Evolutionary conservation across 1,140 invertebrate species (phyloP).

Genomic region (Ceratoteleas bidentatus): DNA sequence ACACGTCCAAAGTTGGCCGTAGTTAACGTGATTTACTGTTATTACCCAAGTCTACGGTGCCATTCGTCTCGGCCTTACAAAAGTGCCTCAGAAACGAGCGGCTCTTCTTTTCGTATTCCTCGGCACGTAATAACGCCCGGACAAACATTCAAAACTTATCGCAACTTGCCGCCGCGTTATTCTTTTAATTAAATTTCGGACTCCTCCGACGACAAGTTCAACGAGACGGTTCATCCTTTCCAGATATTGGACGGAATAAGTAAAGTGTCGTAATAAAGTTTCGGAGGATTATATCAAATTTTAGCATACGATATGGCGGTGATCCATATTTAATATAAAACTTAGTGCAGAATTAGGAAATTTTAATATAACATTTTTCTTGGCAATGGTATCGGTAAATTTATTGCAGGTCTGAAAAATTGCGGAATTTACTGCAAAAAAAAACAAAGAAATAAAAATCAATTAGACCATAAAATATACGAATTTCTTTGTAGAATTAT

Average conservation of each 20-base stretch:
- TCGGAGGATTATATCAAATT: not conserved
- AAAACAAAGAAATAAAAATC: too few relatives aligned
- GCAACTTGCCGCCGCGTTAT: not conserved
- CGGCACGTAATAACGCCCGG: slow-evolving; percentile 50
- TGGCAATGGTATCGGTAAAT: too few relatives aligned
- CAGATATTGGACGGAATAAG: not conserved
- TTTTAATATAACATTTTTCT: too few relatives aligned
- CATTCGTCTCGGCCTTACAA: slow-evolving; percentile 53
- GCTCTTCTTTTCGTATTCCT: slow-evolving; percentile 44
- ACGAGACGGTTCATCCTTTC: not conserved
- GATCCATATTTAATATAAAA: too few relatives aligned
- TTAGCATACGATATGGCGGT: too few relatives aligned
- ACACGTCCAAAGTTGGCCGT: slow-evolving; percentile 57
- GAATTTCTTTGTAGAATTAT: too few relatives aligned
- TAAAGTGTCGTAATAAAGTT: not conserved
- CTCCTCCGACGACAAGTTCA: not conserved
- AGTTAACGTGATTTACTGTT: slow-evolving; percentile 66
- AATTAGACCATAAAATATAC: too few relatives aligned
- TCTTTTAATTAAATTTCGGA: slow-evolving; percentile 8
- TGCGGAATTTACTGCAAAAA: too few relatives aligned
- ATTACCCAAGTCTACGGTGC: slow-evolving; percentile 62
- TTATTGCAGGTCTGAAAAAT: too few relatives aligned
- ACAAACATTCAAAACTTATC: slow-evolving; percentile 33
- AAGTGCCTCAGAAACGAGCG: slow-evolving; percentile 48
- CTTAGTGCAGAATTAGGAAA: too few relatives aligned